A percentile compares a stretch with the other conserved stretches of the same genome.
Evolutionary conservation across 2,797 vertebrate species (phyloP).

Genomic region (Arctocebus calabarensis): DNA sequence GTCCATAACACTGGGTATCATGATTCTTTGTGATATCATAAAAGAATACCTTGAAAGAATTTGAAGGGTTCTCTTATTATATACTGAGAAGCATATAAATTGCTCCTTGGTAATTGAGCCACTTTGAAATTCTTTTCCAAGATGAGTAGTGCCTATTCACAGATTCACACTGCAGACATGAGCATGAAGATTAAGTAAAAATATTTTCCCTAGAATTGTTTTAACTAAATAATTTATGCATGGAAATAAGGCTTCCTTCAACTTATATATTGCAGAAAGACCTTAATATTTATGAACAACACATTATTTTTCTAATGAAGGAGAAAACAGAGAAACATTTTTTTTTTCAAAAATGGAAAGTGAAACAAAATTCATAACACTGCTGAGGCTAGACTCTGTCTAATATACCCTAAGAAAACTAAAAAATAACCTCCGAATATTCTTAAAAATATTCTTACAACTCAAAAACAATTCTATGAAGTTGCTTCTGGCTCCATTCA

Average conservation of each 20-base stretch:
- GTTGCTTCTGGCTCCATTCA: background rate
- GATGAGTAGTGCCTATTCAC: background rate
- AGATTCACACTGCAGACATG: background rate
- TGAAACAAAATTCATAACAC: background rate
- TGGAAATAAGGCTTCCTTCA: constrained; percentile 8
- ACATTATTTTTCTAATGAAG: background rate
- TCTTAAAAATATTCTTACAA: background rate
- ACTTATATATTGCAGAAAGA: background rate
- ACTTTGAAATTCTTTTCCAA: constrained; percentile 38
- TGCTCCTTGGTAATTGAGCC: background rate
- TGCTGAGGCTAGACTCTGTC: background rate
- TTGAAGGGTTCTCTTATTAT: background rate
- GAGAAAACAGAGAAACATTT: background rate
- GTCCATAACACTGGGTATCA: background rate
- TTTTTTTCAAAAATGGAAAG: background rate
- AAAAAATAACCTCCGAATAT: background rate
- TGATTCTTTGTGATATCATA: constrained; percentile 28
- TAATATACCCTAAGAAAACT: background rate
- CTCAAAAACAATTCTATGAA: background rate
- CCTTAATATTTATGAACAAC: background rate
- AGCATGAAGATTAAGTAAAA: background rate
- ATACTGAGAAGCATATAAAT: constrained; percentile 11
- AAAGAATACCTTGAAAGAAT: constrained; percentile 6
- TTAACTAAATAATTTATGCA: background rate
- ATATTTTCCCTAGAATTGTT: constrained; percentile 14